Conservation (phyloP, 2,113 vertebrate genomes). For the Beaufortia kweichowensis region DNA sequence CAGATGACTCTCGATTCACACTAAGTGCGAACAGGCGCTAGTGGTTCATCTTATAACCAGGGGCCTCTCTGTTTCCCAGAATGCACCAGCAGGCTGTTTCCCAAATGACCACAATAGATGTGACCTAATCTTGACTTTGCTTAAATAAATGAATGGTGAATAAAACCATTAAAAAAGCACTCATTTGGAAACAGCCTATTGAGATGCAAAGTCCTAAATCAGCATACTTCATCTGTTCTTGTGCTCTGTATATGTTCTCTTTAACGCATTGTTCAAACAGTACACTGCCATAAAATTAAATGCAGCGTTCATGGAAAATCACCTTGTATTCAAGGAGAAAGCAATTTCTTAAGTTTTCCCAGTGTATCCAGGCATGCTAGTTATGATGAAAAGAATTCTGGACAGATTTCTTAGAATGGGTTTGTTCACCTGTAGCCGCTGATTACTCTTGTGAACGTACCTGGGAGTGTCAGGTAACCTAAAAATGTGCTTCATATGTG, state of each 20-base stretch:
- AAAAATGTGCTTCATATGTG: no score
- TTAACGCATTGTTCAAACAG: conserved; percentile 5
- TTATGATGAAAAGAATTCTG: conserved; percentile 24
- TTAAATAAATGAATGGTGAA: conserved; percentile 35
- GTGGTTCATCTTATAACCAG: conserved; percentile 56
- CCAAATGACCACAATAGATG: conserved; percentile 43
- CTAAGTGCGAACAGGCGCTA: conserved; percentile 48
- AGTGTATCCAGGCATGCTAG: background rate
- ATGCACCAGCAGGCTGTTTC: conserved; percentile 35
- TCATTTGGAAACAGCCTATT: conserved; percentile 31
- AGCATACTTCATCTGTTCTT: conserved; percentile 3
- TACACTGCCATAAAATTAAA: conserved; percentile 22
- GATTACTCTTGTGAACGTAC: conserved; percentile 19
- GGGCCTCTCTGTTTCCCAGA: conserved; percentile 50
- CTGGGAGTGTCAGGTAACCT: background rate
- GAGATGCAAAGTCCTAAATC: conserved; percentile 41
- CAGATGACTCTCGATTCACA: conserved; percentile 55
- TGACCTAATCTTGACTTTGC: conserved; percentile 50
- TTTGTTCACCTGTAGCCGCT: conserved; percentile 24
- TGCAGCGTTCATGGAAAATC: conserved; percentile 1
- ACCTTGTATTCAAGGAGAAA: conserved; percentile 18
- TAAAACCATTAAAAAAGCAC: conserved; percentile 29
- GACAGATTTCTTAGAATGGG: conserved; percentile 3
- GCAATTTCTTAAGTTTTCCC: background rate
- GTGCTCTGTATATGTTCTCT: background rate